Evolutionary conservation across 2,888 invertebrate genomes (phyloP).

Genomic region (Rotaria socialis): DNA sequence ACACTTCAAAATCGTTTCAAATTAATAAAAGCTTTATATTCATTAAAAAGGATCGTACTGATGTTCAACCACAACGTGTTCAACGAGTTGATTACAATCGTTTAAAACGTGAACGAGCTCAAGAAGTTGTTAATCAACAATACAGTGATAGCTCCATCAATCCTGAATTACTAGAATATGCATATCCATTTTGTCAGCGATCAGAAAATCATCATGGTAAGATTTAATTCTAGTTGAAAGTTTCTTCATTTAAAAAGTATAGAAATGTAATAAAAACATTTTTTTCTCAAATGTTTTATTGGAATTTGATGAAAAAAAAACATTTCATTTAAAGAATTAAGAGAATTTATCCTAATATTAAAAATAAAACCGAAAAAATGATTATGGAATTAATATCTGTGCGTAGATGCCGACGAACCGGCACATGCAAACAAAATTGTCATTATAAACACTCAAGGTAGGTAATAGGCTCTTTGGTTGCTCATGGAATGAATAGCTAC

Average conservation of each 20-base stretch:
- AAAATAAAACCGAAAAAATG: background rate
- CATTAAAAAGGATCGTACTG: background rate
- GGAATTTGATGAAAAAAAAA: too few relatives aligned
- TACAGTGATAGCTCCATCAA: background rate
- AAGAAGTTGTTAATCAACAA: background rate
- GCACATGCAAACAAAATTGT: background rate
- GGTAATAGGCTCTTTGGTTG: background rate
- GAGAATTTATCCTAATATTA: background rate
- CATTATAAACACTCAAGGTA: slow-evolving; percentile 12
- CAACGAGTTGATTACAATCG: slow-evolving; percentile 22
- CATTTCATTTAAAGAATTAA: too few relatives aligned
- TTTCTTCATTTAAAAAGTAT: background rate
- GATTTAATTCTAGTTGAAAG: background rate
- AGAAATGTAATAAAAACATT: background rate
- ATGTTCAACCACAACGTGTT: background rate
- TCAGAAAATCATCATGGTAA: background rate
- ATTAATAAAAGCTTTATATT: background rate
- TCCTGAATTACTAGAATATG: slow-evolving; percentile 9
- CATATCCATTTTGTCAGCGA: background rate
- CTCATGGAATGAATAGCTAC: background rate
- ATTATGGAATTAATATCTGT: background rate
- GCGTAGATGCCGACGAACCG: background rate
- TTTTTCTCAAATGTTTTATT: too few relatives aligned
- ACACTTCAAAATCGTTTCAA: too few relatives aligned
- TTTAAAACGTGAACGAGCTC: background rate